Evolutionary conservation across 2,888 invertebrate species (phyloP).

Genomic region (Sphaerophoria rueppellii): DNA sequence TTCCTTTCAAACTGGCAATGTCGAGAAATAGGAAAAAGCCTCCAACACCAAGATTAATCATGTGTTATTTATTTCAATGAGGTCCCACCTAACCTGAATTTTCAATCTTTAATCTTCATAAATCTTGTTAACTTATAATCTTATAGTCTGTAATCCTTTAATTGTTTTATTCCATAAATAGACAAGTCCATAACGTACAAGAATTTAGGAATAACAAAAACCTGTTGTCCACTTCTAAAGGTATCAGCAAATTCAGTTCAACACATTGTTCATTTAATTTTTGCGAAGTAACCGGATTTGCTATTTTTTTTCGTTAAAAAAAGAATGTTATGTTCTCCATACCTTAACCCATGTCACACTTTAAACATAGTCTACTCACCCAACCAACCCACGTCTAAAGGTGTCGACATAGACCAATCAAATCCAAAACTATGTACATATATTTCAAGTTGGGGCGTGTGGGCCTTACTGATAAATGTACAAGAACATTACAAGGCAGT

Average conservation of each 20-base stretch:
- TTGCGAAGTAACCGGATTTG: neutral
- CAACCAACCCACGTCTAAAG: conserved; percentile 34
- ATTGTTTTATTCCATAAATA: too few species aligned
- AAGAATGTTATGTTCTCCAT: neutral
- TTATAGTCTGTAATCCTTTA: too few species aligned
- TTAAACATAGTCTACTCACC: neutral
- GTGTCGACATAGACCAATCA: conserved; percentile 48
- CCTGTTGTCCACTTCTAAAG: neutral
- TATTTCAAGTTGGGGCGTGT: conserved; percentile 56
- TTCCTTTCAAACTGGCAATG: neutral
- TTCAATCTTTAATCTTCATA: too few species aligned
- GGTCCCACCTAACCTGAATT: too few species aligned
- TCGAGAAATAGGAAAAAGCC: too few species aligned
- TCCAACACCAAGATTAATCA: too few species aligned
- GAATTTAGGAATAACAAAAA: neutral
- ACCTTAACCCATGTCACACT: conserved; percentile 12
- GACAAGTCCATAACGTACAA: neutral
- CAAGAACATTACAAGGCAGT: conserved; percentile 2
- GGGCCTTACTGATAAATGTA: conserved; percentile 46
- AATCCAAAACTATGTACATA: conserved; percentile 18
- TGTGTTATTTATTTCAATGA: too few species aligned
- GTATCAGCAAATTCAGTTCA: neutral
- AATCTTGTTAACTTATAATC: too few species aligned
- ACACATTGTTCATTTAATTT: neutral
- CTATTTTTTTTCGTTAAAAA: neutral